These are phyloP conservation scores for Emydura subglobosa DNA, from an alignment of 2,113 vertebrate species.

Conservation along the genomic window DNA sequence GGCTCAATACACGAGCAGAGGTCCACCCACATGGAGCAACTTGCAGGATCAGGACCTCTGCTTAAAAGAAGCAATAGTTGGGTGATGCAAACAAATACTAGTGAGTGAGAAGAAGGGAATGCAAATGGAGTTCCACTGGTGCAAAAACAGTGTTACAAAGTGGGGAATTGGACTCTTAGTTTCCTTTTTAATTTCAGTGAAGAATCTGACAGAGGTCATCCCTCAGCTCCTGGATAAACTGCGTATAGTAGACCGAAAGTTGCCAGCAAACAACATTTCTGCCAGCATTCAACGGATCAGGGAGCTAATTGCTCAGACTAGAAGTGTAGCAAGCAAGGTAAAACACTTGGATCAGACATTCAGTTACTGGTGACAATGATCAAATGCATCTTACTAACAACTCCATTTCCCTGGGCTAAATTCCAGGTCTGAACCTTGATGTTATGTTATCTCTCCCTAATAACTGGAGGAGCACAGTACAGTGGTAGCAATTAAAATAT, in stretches of 20 bases:
- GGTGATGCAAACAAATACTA: background rate
- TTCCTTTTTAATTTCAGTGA: slow-evolving; percentile 80
- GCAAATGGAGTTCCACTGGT: background rate
- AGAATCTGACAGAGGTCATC: slow-evolving; percentile 87
- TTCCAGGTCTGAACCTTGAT: background rate
- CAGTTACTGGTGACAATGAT: background rate
- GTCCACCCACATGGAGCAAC: background rate
- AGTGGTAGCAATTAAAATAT: background rate
- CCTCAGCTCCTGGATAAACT: slow-evolving; percentile 91
- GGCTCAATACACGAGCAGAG: background rate
- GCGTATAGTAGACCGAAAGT: slow-evolving; percentile 90
- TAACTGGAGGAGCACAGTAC: background rate
- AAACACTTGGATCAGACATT: background rate
- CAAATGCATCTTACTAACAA: background rate
- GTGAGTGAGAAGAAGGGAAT: background rate
- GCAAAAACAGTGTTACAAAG: background rate
- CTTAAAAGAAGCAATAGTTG: background rate
- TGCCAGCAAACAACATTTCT: slow-evolving; percentile 91
- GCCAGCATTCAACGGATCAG: slow-evolving; percentile 92
- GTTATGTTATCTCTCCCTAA: background rate
- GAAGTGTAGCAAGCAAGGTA: slow-evolving; percentile 96
- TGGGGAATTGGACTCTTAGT: background rate
- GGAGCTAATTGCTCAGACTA: slow-evolving; percentile 95
- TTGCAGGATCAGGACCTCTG: background rate
- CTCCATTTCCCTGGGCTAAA: background rate